Evolutionary conservation across 2,113 vertebrate genomes (phyloP), one percentile per base, ranked within the genome.

Genomic region (Eurystomus gularis): DNA sequence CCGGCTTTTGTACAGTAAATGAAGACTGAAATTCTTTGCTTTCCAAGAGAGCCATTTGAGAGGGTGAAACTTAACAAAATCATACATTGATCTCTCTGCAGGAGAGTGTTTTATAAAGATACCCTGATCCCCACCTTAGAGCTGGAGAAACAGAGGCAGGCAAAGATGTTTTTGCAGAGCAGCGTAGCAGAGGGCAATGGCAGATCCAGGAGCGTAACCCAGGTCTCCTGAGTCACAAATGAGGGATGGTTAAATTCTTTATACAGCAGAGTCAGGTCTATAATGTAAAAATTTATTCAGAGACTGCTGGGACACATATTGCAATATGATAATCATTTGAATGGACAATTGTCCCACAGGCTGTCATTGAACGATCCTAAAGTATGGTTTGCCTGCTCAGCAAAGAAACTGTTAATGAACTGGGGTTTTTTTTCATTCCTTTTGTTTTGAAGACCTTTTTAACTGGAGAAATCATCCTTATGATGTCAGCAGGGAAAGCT

Each of bases 391-490:
- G 46, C 94, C 83, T 94, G 83, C 83, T 69, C 86, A 65, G 91
- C 66, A 84, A 9, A 82, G 86, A 61, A 89, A 24, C 91, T 91
- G 86, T 13, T 91, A 95, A 91, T 90, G 39, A 84, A 75, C 42
- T 76, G n/a, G n/a, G n/a, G 42, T 35, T 31, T 49, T 25, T 61
- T 37, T 54, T 81, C 11, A 58, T 82, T 64, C 84, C 55, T 85
- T 90, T 81, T 93, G 91, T 97, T 95, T 91, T 42, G 55, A 70
- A 73, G 86, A 64, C 46, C 72, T 86, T 91, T 88, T 71, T 60
- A 75, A 75, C 42, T 25, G 48, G 69, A 89, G 86, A 71, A 94
- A 84, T 94, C 88, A 71, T 78, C 83, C 57, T 86, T 78, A 90
- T 82, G 88, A 31, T 88, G 86, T 66, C 95, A 96, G 65, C 17